Evolutionary conservation across 2,797 vertebrate genomes (phyloP).

Genomic region (Acanthurus leucopareius): DNA sequence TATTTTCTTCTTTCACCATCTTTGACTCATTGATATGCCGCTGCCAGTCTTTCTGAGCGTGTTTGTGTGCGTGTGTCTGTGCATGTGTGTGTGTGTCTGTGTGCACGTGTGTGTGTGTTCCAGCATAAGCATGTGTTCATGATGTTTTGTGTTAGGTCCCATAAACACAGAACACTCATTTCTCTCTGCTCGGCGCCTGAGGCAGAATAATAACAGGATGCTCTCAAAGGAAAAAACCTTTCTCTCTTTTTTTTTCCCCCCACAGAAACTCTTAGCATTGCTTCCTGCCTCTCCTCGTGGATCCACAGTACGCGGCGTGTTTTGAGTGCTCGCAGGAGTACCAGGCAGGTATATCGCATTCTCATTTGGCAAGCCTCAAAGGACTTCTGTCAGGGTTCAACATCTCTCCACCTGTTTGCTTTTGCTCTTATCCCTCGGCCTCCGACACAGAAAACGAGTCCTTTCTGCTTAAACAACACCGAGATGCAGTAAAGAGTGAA

Average conservation of each 20-base stretch:
- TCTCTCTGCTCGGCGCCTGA: constrained; percentile 61
- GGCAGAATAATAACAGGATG: constrained; percentile 74
- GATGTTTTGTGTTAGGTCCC: constrained; percentile 66
- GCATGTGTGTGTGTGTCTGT: neutral
- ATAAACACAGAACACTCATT: constrained; percentile 72
- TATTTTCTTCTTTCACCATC: constrained; percentile 54
- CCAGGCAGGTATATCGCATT: constrained; percentile 57
- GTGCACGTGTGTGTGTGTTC: neutral
- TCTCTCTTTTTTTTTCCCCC: constrained; percentile 24
- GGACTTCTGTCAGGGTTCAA: constrained; percentile 40
- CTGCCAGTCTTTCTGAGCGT: constrained; percentile 39
- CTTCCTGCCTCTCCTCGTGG: constrained; percentile 27
- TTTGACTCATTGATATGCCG: constrained; percentile 62
- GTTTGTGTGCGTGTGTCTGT: neutral
- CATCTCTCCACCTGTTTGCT: constrained; percentile 50
- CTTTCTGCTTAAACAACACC: constrained; percentile 38
- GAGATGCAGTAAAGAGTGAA: neutral
- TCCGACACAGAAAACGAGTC: neutral
- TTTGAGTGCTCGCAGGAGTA: constrained; percentile 48
- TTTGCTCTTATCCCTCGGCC: constrained; percentile 40
- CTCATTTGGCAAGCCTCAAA: constrained; percentile 53
- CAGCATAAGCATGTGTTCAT: constrained; percentile 38
- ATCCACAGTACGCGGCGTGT: constrained; percentile 22
- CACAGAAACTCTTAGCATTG: constrained; percentile 41
- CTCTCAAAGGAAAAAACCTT: constrained; percentile 68